These are phyloP conservation scores for Herpailurus yagouaroundi DNA, from an alignment of 2,113 vertebrate genomes.

Conservation along the genomic window DNA sequence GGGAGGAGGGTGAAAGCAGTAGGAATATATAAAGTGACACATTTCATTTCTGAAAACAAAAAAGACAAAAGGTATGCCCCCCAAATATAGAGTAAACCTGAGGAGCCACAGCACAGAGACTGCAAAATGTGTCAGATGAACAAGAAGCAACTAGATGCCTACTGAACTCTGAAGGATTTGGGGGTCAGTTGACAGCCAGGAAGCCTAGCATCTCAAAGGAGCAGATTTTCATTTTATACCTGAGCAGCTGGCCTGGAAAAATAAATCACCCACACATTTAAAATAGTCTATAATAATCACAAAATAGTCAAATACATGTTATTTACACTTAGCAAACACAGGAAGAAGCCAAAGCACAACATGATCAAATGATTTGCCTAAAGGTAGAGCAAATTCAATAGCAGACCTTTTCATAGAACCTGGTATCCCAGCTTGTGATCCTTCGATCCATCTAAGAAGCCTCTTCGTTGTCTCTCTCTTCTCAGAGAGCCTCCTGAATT, in stretches of 20 bases:
- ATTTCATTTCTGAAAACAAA: constrained; percentile 52
- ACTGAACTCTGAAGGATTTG: neutral
- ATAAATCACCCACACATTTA: neutral
- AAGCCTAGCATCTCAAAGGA: neutral
- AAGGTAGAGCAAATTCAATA: constrained; percentile 63
- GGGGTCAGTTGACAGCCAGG: neutral
- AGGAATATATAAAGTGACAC: neutral
- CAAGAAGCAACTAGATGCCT: neutral
- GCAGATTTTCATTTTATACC: neutral
- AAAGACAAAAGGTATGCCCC: neutral
- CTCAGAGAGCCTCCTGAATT: constrained; percentile 58
- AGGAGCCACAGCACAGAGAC: neutral
- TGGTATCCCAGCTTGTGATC: constrained; percentile 37
- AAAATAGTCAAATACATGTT: neutral
- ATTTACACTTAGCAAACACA: constrained; percentile 33
- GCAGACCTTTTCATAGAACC: constrained; percentile 74
- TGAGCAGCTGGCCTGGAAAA: neutral
- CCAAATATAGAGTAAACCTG: neutral
- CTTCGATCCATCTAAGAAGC: constrained; percentile 58
- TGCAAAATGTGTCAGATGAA: neutral
- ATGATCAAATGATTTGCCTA: constrained; percentile 21
- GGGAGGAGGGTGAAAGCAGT: neutral
- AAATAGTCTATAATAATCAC: neutral
- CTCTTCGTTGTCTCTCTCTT: constrained; percentile 26
- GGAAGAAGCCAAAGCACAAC: constrained; percentile 43